These are phyloP conservation scores for Caenorhabditis panamensis DNA, from an alignment of 2,888 invertebrate genomes.

Conservation along the genomic window DNA sequence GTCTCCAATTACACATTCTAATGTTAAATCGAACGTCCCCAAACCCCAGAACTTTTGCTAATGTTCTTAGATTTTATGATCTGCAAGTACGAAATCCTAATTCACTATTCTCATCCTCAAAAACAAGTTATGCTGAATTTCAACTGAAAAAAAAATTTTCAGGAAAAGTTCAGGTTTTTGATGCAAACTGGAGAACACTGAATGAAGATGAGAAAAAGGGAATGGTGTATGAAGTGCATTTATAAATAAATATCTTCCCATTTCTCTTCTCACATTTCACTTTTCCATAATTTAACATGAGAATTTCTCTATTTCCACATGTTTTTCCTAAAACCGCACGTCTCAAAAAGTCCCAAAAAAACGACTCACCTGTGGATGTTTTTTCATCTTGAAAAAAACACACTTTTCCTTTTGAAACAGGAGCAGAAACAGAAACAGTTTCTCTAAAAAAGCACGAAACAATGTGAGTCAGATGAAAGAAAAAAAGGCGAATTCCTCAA, in stretches of 20 bases:
- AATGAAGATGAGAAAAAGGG: neutral
- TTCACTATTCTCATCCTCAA: too few species aligned
- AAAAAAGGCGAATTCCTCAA: slow-evolving; percentile 6
- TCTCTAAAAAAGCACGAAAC: slow-evolving; percentile 7
- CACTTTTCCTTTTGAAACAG: too few species aligned
- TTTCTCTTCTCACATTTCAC: neutral
- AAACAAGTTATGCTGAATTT: too few species aligned
- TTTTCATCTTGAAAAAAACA: slow-evolving; percentile 13
- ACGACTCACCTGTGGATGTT: slow-evolving; percentile 45
- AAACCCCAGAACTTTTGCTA: too few species aligned
- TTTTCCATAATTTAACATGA: slow-evolving; percentile 3
- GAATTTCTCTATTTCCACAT: neutral
- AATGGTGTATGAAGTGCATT: neutral
- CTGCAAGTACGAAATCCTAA: too few species aligned
- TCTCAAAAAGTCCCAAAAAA: neutral
- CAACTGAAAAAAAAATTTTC: too few species aligned
- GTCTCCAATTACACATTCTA: too few species aligned
- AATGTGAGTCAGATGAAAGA: neutral
- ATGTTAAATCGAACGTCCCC: too few species aligned
- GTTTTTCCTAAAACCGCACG: neutral
- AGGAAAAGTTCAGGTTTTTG: too few species aligned
- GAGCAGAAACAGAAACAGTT: neutral
- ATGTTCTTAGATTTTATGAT: too few species aligned
- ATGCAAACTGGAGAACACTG: too few species aligned
- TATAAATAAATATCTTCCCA: neutral